phyloP scores from a whole-genome alignment of 2,888 invertebrate species.

The Invenusta paracnida region DNA sequence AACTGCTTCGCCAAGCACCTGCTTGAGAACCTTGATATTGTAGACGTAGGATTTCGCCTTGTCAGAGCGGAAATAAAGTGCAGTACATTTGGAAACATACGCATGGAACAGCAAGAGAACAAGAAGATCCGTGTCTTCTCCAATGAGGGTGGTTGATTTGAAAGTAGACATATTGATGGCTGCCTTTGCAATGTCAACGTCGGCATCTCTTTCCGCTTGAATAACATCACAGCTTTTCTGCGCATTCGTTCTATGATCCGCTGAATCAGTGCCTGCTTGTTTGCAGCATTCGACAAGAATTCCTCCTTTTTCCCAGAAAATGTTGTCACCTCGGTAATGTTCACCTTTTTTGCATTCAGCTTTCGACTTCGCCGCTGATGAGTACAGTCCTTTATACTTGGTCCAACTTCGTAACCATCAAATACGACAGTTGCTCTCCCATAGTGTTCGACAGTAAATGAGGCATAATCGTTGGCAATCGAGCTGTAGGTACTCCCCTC shows the following conservation, averaged over 20 bases:
- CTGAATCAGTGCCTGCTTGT: conserved; percentile 34
- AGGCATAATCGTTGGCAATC: conserved; percentile 10
- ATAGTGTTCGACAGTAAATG: conserved; percentile 9
- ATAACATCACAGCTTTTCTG: conserved; percentile 34
- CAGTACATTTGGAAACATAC: neutral
- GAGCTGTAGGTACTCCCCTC: neutral
- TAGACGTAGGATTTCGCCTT: conserved; percentile 14
- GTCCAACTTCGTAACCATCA: conserved; percentile 34
- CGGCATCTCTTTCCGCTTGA: conserved; percentile 30
- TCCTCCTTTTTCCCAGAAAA: conserved; percentile 38
- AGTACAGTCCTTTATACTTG: conserved; percentile 30
- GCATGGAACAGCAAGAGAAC: neutral
- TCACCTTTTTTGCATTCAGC: neutral
- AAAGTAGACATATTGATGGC: conserved; percentile 12
- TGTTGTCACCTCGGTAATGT: conserved; percentile 33
- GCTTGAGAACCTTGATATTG: conserved; percentile 18
- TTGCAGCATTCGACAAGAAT: conserved; percentile 20
- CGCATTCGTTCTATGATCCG: conserved; percentile 33
- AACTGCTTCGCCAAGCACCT: neutral
- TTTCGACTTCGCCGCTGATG: conserved; percentile 35
- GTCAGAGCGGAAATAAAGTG: conserved; percentile 30
- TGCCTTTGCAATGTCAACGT: conserved; percentile 32
- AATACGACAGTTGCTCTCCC: conserved; percentile 22
- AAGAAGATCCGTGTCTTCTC: neutral
- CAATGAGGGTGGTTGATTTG: neutral